A percentile compares a stretch with the other conserved stretches of the same genome.
Conservation (phyloP, 2,113 vertebrate genomes). For the Bufo gargarizans region DNA sequence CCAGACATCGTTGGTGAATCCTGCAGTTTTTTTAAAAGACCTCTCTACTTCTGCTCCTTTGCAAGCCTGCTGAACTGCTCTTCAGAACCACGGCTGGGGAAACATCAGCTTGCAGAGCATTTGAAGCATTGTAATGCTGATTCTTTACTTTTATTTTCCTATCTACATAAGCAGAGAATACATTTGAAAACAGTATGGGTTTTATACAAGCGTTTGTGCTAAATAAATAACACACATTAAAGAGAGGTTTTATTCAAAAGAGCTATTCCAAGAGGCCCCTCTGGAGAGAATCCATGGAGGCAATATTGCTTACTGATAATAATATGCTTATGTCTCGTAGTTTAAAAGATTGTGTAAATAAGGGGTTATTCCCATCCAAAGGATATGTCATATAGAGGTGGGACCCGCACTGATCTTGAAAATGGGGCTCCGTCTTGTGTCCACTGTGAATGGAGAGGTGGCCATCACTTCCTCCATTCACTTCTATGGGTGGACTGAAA, state of each 20-base stretch:
- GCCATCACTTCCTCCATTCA: too few species aligned
- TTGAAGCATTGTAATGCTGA: background rate
- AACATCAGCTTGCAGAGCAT: background rate
- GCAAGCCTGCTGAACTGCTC: background rate
- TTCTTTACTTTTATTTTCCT: background rate
- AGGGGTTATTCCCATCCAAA: too few species aligned
- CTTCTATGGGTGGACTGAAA: too few species aligned
- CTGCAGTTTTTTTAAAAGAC: background rate
- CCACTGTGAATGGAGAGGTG: too few species aligned
- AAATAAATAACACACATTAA: background rate
- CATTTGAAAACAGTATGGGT: background rate
- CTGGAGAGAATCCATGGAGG: background rate
- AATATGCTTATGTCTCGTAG: too few species aligned
- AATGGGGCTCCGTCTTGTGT: too few species aligned
- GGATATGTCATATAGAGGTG: too few species aligned
- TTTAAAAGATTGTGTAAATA: too few species aligned
- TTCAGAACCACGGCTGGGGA: background rate
- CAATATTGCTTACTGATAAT: too few species aligned
- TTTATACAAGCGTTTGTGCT: background rate
- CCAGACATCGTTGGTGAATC: background rate
- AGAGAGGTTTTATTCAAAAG: background rate
- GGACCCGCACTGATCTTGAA: too few species aligned
- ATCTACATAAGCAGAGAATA: background rate
- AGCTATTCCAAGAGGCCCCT: background rate
- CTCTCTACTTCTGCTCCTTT: background rate